Percentiles rank a stretch among this genome's conserved stretches.
phyloP scores from a whole-genome alignment of 2,888 invertebrate species.

The Gari tellinella region DNA sequence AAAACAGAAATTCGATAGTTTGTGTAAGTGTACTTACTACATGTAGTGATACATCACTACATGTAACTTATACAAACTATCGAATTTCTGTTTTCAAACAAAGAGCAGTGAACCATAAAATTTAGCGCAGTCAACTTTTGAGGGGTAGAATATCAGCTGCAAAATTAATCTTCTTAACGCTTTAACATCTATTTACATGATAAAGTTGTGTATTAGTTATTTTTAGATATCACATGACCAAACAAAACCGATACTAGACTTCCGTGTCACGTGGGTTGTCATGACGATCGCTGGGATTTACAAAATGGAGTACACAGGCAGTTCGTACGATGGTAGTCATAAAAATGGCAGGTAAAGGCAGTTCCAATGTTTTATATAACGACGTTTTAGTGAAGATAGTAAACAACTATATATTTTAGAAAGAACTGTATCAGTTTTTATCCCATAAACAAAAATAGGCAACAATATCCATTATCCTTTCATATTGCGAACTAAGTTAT shows the following conservation, averaged over 20 bases:
- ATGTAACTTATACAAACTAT: conserved; percentile 45
- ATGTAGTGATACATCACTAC: conserved; percentile 43
- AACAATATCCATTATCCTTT: no score
- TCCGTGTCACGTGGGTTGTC: conserved; percentile 43
- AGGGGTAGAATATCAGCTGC: no score
- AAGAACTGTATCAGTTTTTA: no score
- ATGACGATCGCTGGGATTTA: conserved; percentile 54
- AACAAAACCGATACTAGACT: neutral
- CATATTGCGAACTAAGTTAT: no score
- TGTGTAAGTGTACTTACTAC: no score
- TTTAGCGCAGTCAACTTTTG: no score
- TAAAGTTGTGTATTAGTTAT: conserved; percentile 1
- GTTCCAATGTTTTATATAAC: no score
- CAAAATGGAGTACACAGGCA: conserved; percentile 84
- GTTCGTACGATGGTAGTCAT: conserved; percentile 82
- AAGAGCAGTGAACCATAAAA: neutral
- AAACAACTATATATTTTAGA: no score
- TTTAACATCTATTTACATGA: neutral
- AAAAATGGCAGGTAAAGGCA: conserved; percentile 81
- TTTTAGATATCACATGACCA: conserved; percentile 42
- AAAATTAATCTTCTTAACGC: neutral
- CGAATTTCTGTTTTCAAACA: no score
- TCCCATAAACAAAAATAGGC: no score
- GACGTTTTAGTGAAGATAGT: no score
- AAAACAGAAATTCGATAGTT: no score